Conservation (phyloP, 2,797 vertebrate genomes). For the Oophaga sylvatica region DNA sequence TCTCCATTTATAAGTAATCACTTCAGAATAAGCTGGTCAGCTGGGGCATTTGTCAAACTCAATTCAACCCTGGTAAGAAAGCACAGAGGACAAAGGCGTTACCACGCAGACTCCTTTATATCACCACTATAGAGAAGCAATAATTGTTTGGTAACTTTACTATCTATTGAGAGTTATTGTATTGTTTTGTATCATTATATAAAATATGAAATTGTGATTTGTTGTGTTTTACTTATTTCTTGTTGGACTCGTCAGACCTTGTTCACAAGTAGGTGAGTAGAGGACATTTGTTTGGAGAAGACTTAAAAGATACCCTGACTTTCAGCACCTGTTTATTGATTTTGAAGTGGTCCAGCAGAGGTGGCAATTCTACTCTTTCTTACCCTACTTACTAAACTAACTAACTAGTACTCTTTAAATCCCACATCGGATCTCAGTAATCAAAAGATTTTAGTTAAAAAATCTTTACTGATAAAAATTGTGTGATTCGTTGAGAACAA, state of each 20-base stretch:
- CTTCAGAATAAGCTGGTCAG: neutral
- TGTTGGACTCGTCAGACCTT: neutral
- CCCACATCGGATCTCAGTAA: no score
- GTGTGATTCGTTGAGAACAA: no score
- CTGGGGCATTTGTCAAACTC: slow-evolving; percentile 4
- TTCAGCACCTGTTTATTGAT: no score
- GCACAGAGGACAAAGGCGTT: slow-evolving; percentile 23
- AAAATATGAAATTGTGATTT: neutral
- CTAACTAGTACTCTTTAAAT: no score
- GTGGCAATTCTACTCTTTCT: no score
- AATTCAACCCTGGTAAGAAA: neutral
- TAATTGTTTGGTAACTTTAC: neutral
- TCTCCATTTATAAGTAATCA: slow-evolving; percentile 12
- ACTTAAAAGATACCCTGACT: no score
- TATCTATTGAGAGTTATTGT: neutral
- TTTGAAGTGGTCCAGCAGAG: no score
- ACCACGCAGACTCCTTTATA: neutral
- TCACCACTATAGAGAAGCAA: neutral
- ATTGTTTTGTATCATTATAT: neutral
- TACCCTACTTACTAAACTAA: no score
- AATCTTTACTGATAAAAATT: no score
- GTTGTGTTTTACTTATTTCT: neutral
- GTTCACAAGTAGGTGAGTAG: neutral
- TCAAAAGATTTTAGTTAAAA: no score
- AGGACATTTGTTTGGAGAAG: no score